phyloP scores from a whole-genome alignment of 2,888 invertebrate species.

The Oscheius sp. region DNA sequence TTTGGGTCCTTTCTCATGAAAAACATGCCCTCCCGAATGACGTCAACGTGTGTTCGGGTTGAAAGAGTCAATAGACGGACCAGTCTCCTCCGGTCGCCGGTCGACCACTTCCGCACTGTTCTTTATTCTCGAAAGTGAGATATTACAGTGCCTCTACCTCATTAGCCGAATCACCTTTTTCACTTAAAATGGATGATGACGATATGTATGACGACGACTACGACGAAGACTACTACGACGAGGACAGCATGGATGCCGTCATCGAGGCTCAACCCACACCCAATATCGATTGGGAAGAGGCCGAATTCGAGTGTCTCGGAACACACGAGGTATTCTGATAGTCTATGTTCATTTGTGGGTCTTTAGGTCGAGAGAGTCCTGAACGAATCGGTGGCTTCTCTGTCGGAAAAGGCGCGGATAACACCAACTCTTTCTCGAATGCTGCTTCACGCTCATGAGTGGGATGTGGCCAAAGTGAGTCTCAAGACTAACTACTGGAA shows the following conservation, averaged over 20 bases:
- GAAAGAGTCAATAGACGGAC: not conserved
- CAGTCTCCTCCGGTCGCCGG: not conserved
- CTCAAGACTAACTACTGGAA: not conserved
- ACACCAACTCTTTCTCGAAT: constrained; percentile 59
- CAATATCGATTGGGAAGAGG: constrained; percentile 50
- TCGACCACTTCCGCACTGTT: constrained; percentile 6
- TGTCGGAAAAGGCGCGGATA: constrained; percentile 39
- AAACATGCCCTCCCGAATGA: not conserved
- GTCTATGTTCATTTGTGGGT: not conserved
- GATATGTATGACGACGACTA: constrained; percentile 40
- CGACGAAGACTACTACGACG: constrained; percentile 55
- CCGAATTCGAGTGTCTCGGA: constrained; percentile 54
- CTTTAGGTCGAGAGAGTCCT: constrained; percentile 56
- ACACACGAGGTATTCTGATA: constrained; percentile 42
- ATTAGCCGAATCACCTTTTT: not conserved
- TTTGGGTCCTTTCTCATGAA: not conserved
- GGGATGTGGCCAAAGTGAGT: constrained; percentile 85
- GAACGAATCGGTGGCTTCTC: constrained; percentile 43
- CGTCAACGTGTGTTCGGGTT: not conserved
- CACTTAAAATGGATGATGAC: constrained; percentile 46
- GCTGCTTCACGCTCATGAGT: constrained; percentile 88
- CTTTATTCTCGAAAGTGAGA: not conserved
- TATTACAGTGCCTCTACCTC: not conserved
- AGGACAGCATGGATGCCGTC: constrained; percentile 48
- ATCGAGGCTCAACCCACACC: constrained; percentile 43